phyloP scores from a whole-genome alignment of 2,888 invertebrate genomes.

The Catocala nupta region DNA sequence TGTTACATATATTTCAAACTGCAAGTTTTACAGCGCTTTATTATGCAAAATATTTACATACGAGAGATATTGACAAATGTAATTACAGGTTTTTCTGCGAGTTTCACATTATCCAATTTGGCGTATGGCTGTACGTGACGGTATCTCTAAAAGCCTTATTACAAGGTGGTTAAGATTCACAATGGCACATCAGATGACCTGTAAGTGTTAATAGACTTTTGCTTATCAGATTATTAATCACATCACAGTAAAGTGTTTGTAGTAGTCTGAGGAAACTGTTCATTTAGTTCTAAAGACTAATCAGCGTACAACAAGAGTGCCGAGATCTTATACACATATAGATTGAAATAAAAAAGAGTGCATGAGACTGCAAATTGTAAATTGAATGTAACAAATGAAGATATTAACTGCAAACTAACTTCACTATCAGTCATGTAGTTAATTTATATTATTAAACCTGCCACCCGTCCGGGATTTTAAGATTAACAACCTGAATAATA shows the following conservation, averaged over 20 bases:
- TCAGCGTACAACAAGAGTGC: background rate
- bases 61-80: slow-evolving; percentile 28
- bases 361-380: no score
- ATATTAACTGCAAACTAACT: no score
- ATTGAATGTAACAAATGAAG: no score
- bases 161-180: slow-evolving; percentile 14
- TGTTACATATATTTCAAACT: no score
- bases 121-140: slow-evolving; percentile 7
- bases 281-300: slow-evolving; percentile 16
- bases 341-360: no score
- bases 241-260: slow-evolving; percentile 39
- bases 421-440: no score
- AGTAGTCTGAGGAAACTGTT: slow-evolving; percentile 26
- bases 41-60: slow-evolving; percentile 8
- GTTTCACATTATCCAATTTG: slow-evolving; percentile 34
- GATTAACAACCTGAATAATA: no score
- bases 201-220: slow-evolving; percentile 7
- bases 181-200: slow-evolving; percentile 7
- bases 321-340: background rate
- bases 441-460: no score
- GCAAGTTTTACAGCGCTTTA: background rate
- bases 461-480: no score
- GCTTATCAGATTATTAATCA: slow-evolving; percentile 37
- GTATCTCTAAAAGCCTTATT: slow-evolving; percentile 5
- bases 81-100: slow-evolving; percentile 24